phyloP scores from a whole-genome alignment of 23 tunicate species.

The Clavelina lepadiformis region DNA sequence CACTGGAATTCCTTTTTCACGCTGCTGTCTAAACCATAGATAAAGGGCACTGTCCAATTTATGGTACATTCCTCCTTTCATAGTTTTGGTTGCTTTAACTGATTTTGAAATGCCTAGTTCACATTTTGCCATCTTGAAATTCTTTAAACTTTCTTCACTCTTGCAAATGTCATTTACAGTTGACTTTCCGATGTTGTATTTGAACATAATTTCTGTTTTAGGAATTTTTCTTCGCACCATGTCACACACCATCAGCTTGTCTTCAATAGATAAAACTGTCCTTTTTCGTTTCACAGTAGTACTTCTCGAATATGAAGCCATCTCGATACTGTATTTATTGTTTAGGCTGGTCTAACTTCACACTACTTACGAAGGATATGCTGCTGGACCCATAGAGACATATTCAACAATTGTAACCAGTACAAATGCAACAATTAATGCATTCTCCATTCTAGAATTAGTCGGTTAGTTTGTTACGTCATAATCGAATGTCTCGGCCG shows the following conservation, averaged over 20 bases:
- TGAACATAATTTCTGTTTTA: constrained; percentile 12
- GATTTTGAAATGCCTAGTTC: constrained; percentile 3
- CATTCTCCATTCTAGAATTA: too few species aligned
- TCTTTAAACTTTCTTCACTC: constrained; percentile 7
- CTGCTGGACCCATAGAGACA: too few species aligned
- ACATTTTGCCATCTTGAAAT: constrained; percentile 1
- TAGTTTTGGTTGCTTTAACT: constrained; percentile 10
- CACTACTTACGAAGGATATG: too few species aligned
- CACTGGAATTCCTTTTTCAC: constrained; percentile 12
- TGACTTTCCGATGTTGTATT: constrained; percentile 18
- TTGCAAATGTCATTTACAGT: constrained; percentile 10
- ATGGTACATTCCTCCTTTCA: neutral
- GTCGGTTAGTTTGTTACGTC: too few species aligned
- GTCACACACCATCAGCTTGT: constrained; percentile 16
- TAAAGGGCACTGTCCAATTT: constrained; percentile 17
- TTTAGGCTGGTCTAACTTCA: too few species aligned
- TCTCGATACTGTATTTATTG: too few species aligned
- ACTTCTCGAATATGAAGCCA: too few species aligned
- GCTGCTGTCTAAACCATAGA: constrained; percentile 15
- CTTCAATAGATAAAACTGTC: constrained; percentile 12
- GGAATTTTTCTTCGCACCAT: constrained; percentile 12
- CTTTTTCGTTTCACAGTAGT: constrained; percentile 18
- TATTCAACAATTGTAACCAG: too few species aligned
- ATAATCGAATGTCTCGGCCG: too few species aligned
- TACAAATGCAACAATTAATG: too few species aligned